Evolutionary conservation across 2,888 invertebrate species (phyloP), one percentile per base, ranked within the genome.

Genomic region (Metopia argyrocephala): DNA sequence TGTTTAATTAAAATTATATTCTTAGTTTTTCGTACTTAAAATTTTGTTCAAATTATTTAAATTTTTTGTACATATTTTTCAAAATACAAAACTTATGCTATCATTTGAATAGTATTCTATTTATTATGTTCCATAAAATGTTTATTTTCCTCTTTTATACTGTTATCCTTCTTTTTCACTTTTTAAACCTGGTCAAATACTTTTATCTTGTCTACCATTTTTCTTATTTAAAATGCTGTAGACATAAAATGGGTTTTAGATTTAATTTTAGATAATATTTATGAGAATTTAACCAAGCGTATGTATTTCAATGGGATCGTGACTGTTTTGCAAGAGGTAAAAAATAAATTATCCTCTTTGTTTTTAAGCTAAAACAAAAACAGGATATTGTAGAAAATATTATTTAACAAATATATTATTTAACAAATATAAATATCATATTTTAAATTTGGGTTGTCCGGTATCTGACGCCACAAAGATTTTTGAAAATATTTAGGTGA

Each of bases 241-340:
- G 80, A 81, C 80, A 81, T 74, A 75, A 78, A 83, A 83, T 82
- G 78, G 82, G 70, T 83, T 83, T 73, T 59, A 83, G 83, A 83
- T 83, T 82, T 83, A 83, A 83, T 83, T 83, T 83, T 62, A 83
- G 82, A 83, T 83, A 79, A 61, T 61, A 82, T 71, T 83, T 83
- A 82, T 79, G 83, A 78, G 83, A 81, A 76, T 74, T 81, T 70
- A 81, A 78, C 80, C 73, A 69, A 81, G 76, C 65, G 76, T 59
- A 74, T 69, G 69, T 64, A 59, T 70, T 81, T 81, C 76, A 70
- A 76, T 74, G 76, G 74, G 76, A 69, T 80, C 80, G 76, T 76
- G 75, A 81, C 65, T 76, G 69, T 66, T 69, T 69, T 76, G 56
- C 59, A 61, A 74, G 61, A 59, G 59, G 25, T 1, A 48, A 65